phyloP scores from a whole-genome alignment of 2,797 vertebrate species.

The Sebastes diploproa region DNA sequence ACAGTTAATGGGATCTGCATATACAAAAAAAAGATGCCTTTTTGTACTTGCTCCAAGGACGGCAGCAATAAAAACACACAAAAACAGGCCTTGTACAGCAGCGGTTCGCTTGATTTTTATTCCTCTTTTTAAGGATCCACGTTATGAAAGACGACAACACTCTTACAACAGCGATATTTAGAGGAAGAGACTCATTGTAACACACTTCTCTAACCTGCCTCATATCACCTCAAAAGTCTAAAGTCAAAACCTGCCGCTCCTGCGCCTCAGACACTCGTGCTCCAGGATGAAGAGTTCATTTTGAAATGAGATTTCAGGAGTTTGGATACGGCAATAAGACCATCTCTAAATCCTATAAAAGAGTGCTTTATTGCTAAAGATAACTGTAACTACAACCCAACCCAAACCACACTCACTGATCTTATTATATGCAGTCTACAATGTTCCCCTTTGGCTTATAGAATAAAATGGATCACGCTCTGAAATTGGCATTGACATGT shows the following conservation, averaged over 20 bases:
- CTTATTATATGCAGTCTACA: constrained; percentile 38
- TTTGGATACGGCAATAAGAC: constrained; percentile 2
- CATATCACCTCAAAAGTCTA: neutral
- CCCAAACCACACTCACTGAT: constrained; percentile 22
- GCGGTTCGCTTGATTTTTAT: constrained; percentile 3
- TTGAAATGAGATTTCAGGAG: constrained; percentile 36
- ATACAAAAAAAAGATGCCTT: neutral
- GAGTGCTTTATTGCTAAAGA: constrained; percentile 34
- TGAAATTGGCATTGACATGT: constrained; percentile 25
- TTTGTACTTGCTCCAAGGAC: neutral
- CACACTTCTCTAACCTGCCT: neutral
- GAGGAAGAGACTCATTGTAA: neutral
- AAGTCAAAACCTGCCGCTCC: neutral
- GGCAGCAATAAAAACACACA: neutral
- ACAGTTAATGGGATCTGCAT: neutral
- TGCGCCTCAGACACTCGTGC: neutral
- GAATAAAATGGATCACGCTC: constrained; percentile 31
- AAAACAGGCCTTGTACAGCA: neutral
- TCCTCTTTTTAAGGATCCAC: neutral
- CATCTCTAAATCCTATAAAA: constrained; percentile 30
- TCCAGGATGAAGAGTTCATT: constrained; percentile 19
- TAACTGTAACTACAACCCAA: constrained; percentile 39
- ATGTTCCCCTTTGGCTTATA: constrained; percentile 34
- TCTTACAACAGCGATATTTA: neutral
- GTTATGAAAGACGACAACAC: neutral